phyloP scores from a whole-genome alignment of 1,140 invertebrate species.

The Drosophila simulans region DNA sequence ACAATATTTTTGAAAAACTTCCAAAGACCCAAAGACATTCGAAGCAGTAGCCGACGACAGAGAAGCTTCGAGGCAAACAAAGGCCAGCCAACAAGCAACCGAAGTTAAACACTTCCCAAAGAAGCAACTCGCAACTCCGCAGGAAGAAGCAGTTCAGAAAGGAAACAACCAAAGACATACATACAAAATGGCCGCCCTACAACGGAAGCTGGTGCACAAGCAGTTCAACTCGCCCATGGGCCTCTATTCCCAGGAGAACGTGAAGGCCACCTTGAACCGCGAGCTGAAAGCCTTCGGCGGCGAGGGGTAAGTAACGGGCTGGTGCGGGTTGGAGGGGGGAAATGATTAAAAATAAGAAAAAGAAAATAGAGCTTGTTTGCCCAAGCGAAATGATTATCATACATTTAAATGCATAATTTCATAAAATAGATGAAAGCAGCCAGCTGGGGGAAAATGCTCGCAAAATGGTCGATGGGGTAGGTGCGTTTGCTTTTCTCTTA shows the following conservation, averaged over 20 bases:
- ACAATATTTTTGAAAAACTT: constrained; percentile 78
- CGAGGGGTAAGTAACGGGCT: constrained; percentile 88
- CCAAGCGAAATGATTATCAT: constrained; percentile 74
- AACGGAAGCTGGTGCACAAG: constrained; percentile 90
- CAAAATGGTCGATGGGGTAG: not conserved
- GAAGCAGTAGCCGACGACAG: constrained; percentile 10
- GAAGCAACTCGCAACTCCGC: constrained; percentile 16
- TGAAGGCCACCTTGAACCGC: constrained; percentile 91
- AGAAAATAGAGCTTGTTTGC: constrained; percentile 1
- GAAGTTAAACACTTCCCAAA: constrained; percentile 28
- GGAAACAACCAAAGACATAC: constrained; percentile 10
- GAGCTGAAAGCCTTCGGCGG: constrained; percentile 92
- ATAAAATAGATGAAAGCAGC: constrained; percentile 68
- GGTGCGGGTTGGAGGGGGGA: no score
- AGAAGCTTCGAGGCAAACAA: constrained; percentile 23
- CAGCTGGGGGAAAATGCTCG: constrained; percentile 22
- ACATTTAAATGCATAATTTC: constrained; percentile 81
- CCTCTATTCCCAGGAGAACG: constrained; percentile 92
- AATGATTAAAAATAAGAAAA: not conserved
- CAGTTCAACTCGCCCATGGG: constrained; percentile 96
- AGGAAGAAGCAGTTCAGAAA: constrained; percentile 34
- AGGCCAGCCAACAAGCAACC: constrained; percentile 27
- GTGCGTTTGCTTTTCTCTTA: constrained; percentile 4
- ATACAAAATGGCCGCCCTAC: constrained; percentile 85
- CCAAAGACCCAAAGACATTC: constrained; percentile 65